Evolutionary conservation across 2,888 invertebrate genomes (phyloP).

Genomic region (Lycocerus yunnanus): DNA sequence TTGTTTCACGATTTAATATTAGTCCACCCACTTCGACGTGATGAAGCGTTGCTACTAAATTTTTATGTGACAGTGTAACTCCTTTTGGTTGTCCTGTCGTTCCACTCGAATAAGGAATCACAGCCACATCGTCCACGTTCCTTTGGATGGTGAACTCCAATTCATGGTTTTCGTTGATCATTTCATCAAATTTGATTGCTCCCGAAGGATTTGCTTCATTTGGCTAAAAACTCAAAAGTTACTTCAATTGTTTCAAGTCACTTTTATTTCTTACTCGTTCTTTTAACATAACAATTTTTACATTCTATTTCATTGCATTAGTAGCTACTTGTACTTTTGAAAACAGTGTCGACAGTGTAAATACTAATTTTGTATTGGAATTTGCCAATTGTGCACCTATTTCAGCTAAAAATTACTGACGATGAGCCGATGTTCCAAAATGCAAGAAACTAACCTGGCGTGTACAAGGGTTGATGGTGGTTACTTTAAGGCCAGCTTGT

Average conservation of each 20-base stretch:
- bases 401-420: slow-evolving; percentile 64
- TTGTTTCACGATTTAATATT: not conserved
- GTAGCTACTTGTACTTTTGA: slow-evolving; percentile 54
- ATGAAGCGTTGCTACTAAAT: slow-evolving; percentile 56
- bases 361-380: slow-evolving; percentile 64
- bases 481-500: slow-evolving; percentile 69
- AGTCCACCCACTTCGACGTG: not conserved
- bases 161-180: slow-evolving; percentile 53
- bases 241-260: not conserved
- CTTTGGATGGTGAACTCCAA: not conserved
- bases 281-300: slow-evolving; percentile 65
- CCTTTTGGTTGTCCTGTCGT: slow-evolving; percentile 73
- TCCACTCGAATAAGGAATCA: not conserved
- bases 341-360: slow-evolving; percentile 63
- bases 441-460: no score
- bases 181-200: slow-evolving; percentile 63
- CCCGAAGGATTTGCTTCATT: slow-evolving; percentile 41
- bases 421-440: not conserved
- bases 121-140: not conserved
- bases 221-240: not conserved
- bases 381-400: slow-evolving; percentile 65
- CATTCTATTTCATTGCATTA: slow-evolving; percentile 28
- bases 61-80: slow-evolving; percentile 67
- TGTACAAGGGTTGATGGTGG: slow-evolving; percentile 75
- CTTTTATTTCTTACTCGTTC: slow-evolving; percentile 53